A percentile compares a stretch with the other conserved stretches of the same genome.
phyloP scores from a whole-genome alignment of 1,140 invertebrate species.

The Helicoverpa armigera region DNA sequence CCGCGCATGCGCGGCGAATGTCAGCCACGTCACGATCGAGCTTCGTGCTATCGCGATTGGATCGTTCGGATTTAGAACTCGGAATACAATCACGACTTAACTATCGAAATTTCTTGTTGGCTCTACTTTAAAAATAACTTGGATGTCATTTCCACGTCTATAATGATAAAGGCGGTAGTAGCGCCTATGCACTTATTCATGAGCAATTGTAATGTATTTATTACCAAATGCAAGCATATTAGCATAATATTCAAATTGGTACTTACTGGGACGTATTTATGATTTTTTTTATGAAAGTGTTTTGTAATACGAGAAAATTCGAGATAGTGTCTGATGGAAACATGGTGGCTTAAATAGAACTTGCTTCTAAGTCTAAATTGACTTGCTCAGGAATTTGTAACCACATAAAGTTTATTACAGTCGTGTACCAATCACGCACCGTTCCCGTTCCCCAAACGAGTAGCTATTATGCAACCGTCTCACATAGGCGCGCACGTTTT shows the following conservation, averaged over 20 bases:
- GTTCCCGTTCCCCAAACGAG: constrained; percentile 71
- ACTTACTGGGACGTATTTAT: constrained; percentile 33
- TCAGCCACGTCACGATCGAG: constrained; percentile 83
- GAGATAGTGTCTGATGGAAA: neutral
- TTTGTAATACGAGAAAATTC: constrained; percentile 34
- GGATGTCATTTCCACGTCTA: constrained; percentile 27
- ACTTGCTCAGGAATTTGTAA: neutral
- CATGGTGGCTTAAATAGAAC: neutral
- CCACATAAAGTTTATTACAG: neutral
- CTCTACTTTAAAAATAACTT: constrained; percentile 44
- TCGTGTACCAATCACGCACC: constrained; percentile 71
- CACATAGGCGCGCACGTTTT: constrained; percentile 73
- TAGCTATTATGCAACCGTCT: constrained; percentile 80
- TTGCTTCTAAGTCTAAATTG: neutral
- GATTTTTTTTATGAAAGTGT: constrained; percentile 39
- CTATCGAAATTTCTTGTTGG: constrained; percentile 52
- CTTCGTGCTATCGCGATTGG: constrained; percentile 78
- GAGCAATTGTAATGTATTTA: constrained; percentile 15
- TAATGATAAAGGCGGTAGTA: constrained; percentile 2
- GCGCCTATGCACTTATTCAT: constrained; percentile 32
- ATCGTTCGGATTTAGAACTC: constrained; percentile 75
- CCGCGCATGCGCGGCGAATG: constrained; percentile 81
- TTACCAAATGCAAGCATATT: neutral
- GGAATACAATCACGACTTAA: constrained; percentile 72
- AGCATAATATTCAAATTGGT: constrained; percentile 15